These are phyloP conservation scores for Notothenia coriiceps DNA, from an alignment of 2,113 vertebrate genomes.

Conservation along the genomic window DNA sequence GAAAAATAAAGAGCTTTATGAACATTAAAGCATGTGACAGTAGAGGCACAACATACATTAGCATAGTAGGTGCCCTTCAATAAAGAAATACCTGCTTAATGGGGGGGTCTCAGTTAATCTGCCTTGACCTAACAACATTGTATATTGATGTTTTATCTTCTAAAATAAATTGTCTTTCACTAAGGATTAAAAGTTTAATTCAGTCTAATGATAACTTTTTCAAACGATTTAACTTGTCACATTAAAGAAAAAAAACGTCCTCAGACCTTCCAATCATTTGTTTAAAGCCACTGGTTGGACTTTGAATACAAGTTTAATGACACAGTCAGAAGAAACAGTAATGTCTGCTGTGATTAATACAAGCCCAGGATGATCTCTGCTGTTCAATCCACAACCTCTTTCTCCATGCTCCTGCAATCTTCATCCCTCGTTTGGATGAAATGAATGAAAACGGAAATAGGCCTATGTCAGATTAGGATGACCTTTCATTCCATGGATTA, in stretches of 20 bases:
- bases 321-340: not conserved
- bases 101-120: not conserved
- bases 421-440: slow-evolving; percentile 39
- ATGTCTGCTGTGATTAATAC: slow-evolving; percentile 40
- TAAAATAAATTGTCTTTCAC: slow-evolving; percentile 23
- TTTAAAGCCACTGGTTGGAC: not conserved
- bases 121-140: not conserved
- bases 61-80: no score
- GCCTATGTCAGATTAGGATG: slow-evolving; percentile 69
- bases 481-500: slow-evolving; percentile 71
- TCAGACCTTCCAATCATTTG: slow-evolving; percentile 13
- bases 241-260: slow-evolving; percentile 2
- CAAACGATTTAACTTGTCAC: slow-evolving; percentile 12
- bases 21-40: no score
- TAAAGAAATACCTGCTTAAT: not conserved
- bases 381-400: slow-evolving; percentile 49
- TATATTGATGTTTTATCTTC: slow-evolving; percentile 14
- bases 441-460: slow-evolving; percentile 61
- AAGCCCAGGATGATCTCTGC: slow-evolving; percentile 38
- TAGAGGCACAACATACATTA: no score
- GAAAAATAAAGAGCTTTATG: no score
- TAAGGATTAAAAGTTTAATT: slow-evolving; percentile 9
- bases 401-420: slow-evolving; percentile 28
- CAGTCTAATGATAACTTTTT: not conserved
- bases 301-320: slow-evolving; percentile 17